Base-by-base conservation (phyloP, 2,113 vertebrate species). In the Forbesichthys agassizii region DNA sequence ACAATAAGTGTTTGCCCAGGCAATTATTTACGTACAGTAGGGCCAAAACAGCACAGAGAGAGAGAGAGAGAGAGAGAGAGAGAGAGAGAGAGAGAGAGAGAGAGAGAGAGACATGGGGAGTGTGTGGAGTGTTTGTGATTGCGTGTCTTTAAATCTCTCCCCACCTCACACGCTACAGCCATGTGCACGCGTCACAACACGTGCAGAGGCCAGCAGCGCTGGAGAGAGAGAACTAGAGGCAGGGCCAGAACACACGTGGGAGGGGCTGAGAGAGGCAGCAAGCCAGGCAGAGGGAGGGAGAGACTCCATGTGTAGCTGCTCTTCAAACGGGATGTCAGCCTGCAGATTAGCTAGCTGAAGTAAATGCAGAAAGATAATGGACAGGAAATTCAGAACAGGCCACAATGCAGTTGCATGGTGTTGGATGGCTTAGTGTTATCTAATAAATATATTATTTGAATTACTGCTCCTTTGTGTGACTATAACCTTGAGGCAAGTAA, bases 131-230 rank as follows among this genome's bases (percentile, higher is more conserved):
- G 83, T 84, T 84, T 88, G 88, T 64, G 69, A 82, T 89, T 85
- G 90, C 87, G 88, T 93, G 92, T 91, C 90, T 92, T 91, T 89
- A 91, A 92, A 92, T 90, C 92, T 92, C 88, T 89, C 88, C 84
- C 80, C 83, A 79, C 85, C 92, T 93, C 91, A 91, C 90, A 92
- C 88, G 88, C 89, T 89, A 88, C 79, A 80, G 88, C 81, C 89
- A 88, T 88, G 90, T 91, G 92, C 91, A 82, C 84, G 90, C 83
- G 86, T 88, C 84, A 46, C 33, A 77, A 91, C 92, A 93, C 91
- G 92, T 92, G 92, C 89, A 7, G 84, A 80, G 85, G 81, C 86
- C 73, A 82, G 67, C 80, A 84, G 83, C 64, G 74, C 84, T 82
- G 84, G 81, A 87, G 86, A 68, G 84, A 88, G 71, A 77, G 86